phyloP scores from a whole-genome alignment of 2,797 vertebrate species.

The Liparis tanakae region DNA sequence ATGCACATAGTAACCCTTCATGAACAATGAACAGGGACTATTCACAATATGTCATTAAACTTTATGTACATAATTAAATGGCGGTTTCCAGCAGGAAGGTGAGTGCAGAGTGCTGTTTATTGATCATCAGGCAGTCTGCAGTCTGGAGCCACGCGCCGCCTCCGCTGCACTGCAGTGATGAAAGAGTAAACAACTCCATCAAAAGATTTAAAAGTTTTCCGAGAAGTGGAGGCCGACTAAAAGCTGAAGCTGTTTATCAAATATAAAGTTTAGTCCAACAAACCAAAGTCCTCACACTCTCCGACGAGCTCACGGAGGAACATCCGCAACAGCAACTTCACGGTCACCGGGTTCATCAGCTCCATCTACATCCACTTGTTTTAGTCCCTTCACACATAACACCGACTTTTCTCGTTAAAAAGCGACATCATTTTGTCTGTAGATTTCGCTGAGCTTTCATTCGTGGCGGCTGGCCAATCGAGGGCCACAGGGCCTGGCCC shows the following conservation, averaged over 20 bases:
- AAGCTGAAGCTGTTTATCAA: no score
- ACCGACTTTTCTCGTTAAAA: neutral
- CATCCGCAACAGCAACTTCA: neutral
- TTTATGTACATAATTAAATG: conserved; percentile 40
- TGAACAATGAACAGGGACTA: no score
- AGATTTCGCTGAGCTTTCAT: no score
- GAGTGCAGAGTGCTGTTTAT: conserved; percentile 35
- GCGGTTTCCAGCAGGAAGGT: conserved; percentile 32
- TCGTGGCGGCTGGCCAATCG: no score
- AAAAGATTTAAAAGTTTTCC: neutral
- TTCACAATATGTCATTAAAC: conserved; percentile 36
- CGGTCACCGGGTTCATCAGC: no score
- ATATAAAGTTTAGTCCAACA: no score
- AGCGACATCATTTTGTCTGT: no score
- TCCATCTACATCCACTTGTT: no score
- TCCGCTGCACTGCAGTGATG: conserved; percentile 13
- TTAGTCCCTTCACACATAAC: neutral
- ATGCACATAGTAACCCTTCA: no score
- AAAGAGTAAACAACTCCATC: neutral
- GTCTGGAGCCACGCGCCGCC: conserved; percentile 16
- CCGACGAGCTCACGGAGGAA: neutral
- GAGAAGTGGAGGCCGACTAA: neutral
- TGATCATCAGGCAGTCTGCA: conserved; percentile 33
- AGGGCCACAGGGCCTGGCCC: no score
- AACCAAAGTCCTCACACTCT: conserved; percentile 8